These are phyloP conservation scores for Elysia crispata DNA, from an alignment of 2,888 invertebrate species.

Conservation along the genomic window DNA sequence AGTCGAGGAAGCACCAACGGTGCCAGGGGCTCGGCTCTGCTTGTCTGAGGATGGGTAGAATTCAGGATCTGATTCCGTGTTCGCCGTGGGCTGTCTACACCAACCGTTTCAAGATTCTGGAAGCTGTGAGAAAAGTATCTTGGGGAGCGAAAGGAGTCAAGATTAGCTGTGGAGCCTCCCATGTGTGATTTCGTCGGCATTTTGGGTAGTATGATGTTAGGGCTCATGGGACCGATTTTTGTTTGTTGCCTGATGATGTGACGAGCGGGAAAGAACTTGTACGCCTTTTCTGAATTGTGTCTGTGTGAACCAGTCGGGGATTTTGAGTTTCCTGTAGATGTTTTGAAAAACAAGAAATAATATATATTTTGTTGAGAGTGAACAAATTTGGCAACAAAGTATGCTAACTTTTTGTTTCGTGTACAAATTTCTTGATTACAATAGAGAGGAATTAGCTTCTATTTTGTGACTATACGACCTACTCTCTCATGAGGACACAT, in stretches of 20 bases:
- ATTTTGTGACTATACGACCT: no score
- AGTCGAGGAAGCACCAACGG: slow-evolving; percentile 56
- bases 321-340: slow-evolving; percentile 23
- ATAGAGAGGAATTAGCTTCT: no score
- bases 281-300: slow-evolving; percentile 58
- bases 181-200: neutral
- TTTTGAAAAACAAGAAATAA: neutral
- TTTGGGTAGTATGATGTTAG: neutral
- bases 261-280: slow-evolving; percentile 62
- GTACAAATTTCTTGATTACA: no score
- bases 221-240: neutral
- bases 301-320: slow-evolving; percentile 46
- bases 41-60: neutral
- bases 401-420: no score
- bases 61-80: slow-evolving; percentile 30
- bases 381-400: no score
- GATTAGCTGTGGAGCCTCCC: neutral
- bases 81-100: slow-evolving; percentile 48
- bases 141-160: slow-evolving; percentile 22
- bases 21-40: slow-evolving; percentile 31
- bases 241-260: slow-evolving; percentile 60
- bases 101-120: slow-evolving; percentile 14
- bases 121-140: slow-evolving; percentile 26
- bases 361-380: neutral
- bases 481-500: no score